Conservation (phyloP, 2,113 vertebrate genomes). For the Rhea pennata region DNA sequence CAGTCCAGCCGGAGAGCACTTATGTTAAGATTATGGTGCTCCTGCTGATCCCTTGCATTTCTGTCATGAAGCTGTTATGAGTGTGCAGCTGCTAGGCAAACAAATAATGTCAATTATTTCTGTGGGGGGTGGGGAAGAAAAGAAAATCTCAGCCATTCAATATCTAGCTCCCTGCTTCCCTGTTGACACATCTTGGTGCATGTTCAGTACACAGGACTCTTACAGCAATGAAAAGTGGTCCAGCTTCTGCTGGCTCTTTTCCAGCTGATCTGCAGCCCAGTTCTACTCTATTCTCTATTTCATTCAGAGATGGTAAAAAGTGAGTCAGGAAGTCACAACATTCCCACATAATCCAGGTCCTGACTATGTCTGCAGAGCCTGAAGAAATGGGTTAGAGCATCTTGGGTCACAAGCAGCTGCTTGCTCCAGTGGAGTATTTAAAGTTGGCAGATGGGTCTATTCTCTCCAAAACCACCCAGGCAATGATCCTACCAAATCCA, state of each 20-base stretch:
- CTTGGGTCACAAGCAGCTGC: neutral
- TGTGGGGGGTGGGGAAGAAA: neutral
- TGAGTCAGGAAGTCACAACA: neutral
- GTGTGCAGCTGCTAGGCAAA: neutral
- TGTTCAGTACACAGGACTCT: neutral
- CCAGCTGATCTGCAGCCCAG: neutral
- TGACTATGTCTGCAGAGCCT: fast-evolving
- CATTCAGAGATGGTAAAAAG: neutral
- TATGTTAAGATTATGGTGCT: neutral
- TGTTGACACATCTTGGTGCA: neutral
- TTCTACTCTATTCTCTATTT: neutral
- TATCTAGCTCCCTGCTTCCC: neutral
- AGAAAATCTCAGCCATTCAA: neutral
- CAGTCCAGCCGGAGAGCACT: neutral
- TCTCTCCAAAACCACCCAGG: neutral
- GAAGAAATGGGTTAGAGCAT: neutral
- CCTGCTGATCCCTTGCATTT: neutral
- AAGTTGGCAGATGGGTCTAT: neutral
- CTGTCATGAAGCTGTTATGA: neutral
- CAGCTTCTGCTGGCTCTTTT: neutral
- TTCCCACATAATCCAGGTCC: neutral
- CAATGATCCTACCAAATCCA: neutral
- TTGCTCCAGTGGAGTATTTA: neutral
- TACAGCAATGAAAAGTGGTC: neutral
- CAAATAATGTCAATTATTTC: neutral